Evolutionary conservation across 2,113 vertebrate species (phyloP).

Genomic region (Cygnus atratus): DNA sequence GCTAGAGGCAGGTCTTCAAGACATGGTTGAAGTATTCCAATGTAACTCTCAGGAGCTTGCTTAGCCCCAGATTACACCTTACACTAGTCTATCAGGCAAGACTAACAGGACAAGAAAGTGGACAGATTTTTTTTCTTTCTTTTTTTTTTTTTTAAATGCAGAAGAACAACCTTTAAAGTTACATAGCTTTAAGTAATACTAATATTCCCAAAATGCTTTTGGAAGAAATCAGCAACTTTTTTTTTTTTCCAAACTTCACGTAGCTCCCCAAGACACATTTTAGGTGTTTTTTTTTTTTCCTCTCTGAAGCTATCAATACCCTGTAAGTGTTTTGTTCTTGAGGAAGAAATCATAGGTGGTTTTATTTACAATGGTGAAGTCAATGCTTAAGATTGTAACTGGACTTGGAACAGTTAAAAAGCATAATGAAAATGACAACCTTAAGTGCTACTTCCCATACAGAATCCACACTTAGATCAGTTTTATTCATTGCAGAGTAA

Average conservation of each 20-base stretch:
- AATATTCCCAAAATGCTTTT: background rate
- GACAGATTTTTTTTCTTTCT: background rate
- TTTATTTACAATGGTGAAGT: constrained; percentile 81
- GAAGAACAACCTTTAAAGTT: constrained; percentile 7
- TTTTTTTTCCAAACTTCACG: background rate
- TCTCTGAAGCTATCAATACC: constrained; percentile 36
- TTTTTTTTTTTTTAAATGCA: background rate
- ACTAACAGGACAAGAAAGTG: constrained; percentile 25
- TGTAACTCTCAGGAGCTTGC: background rate
- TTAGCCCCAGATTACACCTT: background rate
- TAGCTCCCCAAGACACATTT: constrained; percentile 42
- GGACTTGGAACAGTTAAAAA: constrained; percentile 66
- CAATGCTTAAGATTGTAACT: constrained; percentile 61
- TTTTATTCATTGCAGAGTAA: constrained; percentile 77
- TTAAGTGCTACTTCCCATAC: constrained; percentile 70
- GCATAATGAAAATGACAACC: constrained; percentile 61
- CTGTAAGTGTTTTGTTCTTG: constrained; percentile 61
- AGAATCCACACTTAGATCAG: constrained; percentile 72
- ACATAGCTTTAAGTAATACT: background rate
- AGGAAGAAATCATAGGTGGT: constrained; percentile 63
- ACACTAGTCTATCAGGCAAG: constrained; percentile 6
- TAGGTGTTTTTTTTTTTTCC: background rate
- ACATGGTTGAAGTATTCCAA: background rate
- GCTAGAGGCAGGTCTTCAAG: constrained; percentile 46
- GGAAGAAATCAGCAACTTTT: constrained; percentile 26